Evolutionary conservation across 2,888 invertebrate species (phyloP).

Genomic region (Scaptomyza flava): DNA sequence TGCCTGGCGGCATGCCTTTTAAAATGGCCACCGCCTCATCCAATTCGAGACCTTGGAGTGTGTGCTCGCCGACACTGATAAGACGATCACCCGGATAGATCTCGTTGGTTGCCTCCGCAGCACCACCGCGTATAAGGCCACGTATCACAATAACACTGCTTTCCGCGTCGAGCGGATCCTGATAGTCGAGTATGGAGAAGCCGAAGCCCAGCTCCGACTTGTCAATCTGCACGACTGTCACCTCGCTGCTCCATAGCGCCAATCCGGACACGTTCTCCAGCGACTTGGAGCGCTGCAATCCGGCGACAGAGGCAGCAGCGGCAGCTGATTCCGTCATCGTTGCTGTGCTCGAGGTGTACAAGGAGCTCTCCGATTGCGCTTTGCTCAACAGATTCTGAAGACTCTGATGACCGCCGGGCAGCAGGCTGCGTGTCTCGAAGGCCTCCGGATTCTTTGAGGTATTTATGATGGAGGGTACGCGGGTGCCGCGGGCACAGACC

Average conservation of each 20-base stretch:
- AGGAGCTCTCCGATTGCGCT: slow-evolving; percentile 97
- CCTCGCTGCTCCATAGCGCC: slow-evolving; percentile 98
- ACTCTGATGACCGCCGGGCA: slow-evolving; percentile 94
- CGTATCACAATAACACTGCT: slow-evolving; percentile 98
- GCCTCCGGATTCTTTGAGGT: slow-evolving; percentile 91
- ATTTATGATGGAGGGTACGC: slow-evolving; percentile 88
- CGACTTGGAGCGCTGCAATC: slow-evolving; percentile 91
- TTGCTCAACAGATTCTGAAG: slow-evolving; percentile 93
- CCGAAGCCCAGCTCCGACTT: slow-evolving; percentile 99
- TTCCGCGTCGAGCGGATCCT: slow-evolving; percentile 97
- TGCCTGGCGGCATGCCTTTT: slow-evolving; percentile 96
- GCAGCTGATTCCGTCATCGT: slow-evolving; percentile 88
- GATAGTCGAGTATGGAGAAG: slow-evolving; percentile 98
- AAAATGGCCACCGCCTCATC: slow-evolving; percentile 98
- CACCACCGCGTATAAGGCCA: slow-evolving; percentile 98
- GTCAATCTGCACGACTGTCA: slow-evolving; percentile 94
- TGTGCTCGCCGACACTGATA: slow-evolving; percentile 95
- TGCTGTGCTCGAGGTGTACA: slow-evolving; percentile 94
- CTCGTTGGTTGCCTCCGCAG: slow-evolving; percentile 97
- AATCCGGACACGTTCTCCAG: slow-evolving; percentile 97
- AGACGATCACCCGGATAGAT: slow-evolving; percentile 98
- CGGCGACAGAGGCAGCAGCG: slow-evolving; percentile 65
- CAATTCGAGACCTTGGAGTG: slow-evolving; percentile 95
- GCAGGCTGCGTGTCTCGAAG: slow-evolving; percentile 91
- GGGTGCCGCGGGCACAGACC: slow-evolving; percentile 92